These are phyloP conservation scores for Hymenochirus boettgeri DNA, from an alignment of 2,113 vertebrate genomes.

Conservation along the genomic window DNA sequence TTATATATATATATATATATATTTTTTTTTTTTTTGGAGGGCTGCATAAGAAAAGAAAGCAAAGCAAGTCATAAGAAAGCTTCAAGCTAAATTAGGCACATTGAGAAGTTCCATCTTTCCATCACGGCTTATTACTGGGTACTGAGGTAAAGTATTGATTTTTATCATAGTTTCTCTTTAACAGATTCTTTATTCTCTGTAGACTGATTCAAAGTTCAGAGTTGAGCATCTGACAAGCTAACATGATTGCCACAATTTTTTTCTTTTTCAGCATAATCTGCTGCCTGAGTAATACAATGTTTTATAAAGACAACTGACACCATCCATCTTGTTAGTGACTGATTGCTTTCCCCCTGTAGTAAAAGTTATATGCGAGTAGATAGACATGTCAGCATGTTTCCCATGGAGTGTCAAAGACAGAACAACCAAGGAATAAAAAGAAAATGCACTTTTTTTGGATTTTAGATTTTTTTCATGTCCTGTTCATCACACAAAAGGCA, in stretches of 20 bases:
- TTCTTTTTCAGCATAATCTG: slow-evolving; percentile 37
- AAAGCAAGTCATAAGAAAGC: not conserved
- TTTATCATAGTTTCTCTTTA: slow-evolving; percentile 4
- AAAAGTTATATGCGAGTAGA: slow-evolving; percentile 30
- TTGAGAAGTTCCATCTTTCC: not conserved
- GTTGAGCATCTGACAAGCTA: slow-evolving; percentile 50
- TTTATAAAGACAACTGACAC: slow-evolving; percentile 29
- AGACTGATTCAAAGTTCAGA: slow-evolving; percentile 38
- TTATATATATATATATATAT: too few species aligned
- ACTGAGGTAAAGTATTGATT: not conserved
- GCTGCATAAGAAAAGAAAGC: too few species aligned
- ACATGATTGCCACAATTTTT: slow-evolving; percentile 45
- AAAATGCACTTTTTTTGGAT: slow-evolving; percentile 9
- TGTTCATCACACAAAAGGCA: too few species aligned
- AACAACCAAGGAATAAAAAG: not conserved
- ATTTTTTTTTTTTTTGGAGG: too few species aligned
- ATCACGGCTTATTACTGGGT: not conserved
- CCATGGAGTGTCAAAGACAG: not conserved
- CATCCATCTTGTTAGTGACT: slow-evolving; percentile 23
- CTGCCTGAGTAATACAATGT: slow-evolving; percentile 39
- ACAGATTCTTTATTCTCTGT: slow-evolving; percentile 5
- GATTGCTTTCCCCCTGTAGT: slow-evolving; percentile 37
- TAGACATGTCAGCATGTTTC: slow-evolving; percentile 39
- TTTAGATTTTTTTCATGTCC: too few species aligned
- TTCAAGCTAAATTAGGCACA: not conserved